These are phyloP conservation scores for Suillia variegata DNA, from an alignment of 2,888 invertebrate genomes.

Conservation along the genomic window DNA sequence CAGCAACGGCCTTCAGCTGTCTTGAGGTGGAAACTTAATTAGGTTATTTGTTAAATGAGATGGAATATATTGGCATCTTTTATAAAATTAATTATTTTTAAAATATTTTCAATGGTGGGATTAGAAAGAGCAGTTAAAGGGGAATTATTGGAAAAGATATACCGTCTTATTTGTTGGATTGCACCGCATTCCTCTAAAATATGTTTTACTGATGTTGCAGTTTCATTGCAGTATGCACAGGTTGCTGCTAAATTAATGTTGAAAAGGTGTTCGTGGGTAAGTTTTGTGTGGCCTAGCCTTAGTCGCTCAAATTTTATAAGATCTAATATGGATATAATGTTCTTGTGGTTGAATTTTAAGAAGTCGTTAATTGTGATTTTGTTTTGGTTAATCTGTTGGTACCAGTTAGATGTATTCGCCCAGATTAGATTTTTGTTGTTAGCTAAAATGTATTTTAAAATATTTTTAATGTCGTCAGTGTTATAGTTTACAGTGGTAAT, in stretches of 20 bases:
- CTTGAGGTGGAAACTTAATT: neutral
- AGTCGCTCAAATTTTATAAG: neutral
- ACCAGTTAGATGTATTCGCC: neutral
- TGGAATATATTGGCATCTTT: neutral
- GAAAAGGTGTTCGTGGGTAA: neutral
- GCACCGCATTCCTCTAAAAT: neutral
- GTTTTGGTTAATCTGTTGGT: neutral
- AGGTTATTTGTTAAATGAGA: neutral
- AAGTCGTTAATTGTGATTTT: too few relatives aligned
- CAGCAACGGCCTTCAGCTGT: neutral
- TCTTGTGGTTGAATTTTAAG: neutral
- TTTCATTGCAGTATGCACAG: neutral
- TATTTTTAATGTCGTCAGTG: neutral
- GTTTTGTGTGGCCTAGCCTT: neutral
- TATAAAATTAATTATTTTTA: neutral
- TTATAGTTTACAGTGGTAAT: neutral
- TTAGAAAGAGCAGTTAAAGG: neutral
- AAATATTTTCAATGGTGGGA: neutral
- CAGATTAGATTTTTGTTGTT: neutral
- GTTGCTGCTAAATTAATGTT: neutral
- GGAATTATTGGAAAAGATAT: neutral
- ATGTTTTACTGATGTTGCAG: neutral
- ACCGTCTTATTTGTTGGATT: neutral
- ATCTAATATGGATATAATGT: neutral
- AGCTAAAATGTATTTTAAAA: neutral